phyloP scores from a whole-genome alignment of 2,888 invertebrate species.

The Tipula vernalis region DNA sequence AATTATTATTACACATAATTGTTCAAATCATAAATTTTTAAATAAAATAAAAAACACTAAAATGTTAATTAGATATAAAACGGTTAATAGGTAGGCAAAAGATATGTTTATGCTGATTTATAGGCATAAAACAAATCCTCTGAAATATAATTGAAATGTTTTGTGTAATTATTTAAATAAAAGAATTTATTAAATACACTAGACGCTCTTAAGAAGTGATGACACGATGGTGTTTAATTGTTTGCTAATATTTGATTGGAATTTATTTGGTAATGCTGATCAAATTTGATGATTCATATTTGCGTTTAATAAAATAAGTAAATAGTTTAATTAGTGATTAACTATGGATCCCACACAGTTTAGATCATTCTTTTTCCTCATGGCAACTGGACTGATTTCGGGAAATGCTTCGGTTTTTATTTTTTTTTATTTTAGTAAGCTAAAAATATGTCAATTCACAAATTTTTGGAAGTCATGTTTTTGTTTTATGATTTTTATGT shows the following conservation, averaged over 20 bases:
- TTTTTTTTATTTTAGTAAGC: too few species aligned
- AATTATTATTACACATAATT: neutral
- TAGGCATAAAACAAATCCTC: neutral
- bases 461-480: too few species aligned
- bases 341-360: too few species aligned
- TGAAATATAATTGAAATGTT: neutral
- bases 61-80: neutral
- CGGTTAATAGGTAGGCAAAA: neutral
- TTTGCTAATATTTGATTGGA: neutral
- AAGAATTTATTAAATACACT: neutral
- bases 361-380: too few species aligned
- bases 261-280: neutral
- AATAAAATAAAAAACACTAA: neutral
- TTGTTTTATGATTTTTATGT: too few species aligned
- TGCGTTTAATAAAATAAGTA: neutral
- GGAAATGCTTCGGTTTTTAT: too few species aligned
- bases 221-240: neutral
- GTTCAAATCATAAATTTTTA: neutral
- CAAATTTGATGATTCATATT: neutral
- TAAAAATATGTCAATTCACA: too few species aligned
- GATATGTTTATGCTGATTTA: neutral
- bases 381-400: too few species aligned
- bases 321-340: too few species aligned
- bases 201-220: neutral
- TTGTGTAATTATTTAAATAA: neutral